phyloP scores from a whole-genome alignment of 2,113 vertebrate species.

The Ptychochromis oligacanthus region DNA sequence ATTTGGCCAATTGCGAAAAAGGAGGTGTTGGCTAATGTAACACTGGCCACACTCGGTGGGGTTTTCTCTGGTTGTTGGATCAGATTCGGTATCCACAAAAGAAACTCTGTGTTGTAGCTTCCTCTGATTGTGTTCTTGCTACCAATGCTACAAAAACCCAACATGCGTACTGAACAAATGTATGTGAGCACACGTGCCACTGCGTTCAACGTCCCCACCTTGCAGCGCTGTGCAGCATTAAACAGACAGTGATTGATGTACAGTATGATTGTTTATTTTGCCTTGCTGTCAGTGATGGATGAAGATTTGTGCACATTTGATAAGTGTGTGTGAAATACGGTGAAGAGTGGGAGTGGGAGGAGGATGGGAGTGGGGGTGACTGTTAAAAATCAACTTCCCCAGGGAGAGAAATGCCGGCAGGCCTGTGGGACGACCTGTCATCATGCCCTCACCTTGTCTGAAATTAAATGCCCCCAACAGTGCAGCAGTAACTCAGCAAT shows the following conservation, averaged over 20 bases:
- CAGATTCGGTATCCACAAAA: neutral
- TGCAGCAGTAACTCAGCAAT: constrained; percentile 26
- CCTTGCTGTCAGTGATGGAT: constrained; percentile 73
- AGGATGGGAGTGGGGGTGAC: neutral
- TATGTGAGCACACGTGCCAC: constrained; percentile 26
- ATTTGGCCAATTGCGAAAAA: neutral
- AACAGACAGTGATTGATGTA: constrained; percentile 79
- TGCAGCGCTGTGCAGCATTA: constrained; percentile 59
- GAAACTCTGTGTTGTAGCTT: neutral
- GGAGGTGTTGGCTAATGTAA: neutral
- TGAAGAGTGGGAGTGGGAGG: neutral
- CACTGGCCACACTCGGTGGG: neutral
- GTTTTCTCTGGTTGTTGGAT: neutral
- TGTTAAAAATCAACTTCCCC: constrained; percentile 50
- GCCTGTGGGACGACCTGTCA: constrained; percentile 39
- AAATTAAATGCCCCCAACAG: constrained; percentile 38
- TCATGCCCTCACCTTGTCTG: constrained; percentile 33
- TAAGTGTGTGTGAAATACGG: constrained; percentile 62
- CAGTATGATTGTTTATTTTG: constrained; percentile 77
- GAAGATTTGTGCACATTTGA: constrained; percentile 58
- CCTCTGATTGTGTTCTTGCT: neutral
- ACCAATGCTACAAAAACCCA: neutral
- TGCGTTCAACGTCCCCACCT: constrained; percentile 22
- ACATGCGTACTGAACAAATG: neutral
- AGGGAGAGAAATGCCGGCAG: constrained; percentile 43